Evolutionary conservation across 2,113 vertebrate species (phyloP), one percentile per base, ranked within the genome.

Genomic region (Typhlomys cinereus): DNA sequence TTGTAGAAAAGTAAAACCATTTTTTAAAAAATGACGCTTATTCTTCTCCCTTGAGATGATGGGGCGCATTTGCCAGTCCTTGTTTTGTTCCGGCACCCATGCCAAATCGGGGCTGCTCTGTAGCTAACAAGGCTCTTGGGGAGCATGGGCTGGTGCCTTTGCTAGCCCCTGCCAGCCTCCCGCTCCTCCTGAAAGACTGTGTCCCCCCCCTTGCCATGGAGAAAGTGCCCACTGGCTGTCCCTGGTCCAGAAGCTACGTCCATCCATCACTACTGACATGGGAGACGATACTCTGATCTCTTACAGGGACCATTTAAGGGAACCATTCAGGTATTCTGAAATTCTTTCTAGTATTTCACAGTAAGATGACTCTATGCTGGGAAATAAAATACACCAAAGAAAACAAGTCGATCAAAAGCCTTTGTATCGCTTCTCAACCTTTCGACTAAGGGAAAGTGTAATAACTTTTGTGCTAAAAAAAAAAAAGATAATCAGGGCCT

Each of bases 101-200:
- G 46, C 78, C 31, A 61, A 6, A 31, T 7, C 0, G 2, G 46
- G 61, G 12, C 67, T 0, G 0, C 39, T 34, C 39, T 31, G 1
- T 39, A 46, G 54, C 70, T 57, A 69, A 62, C 86, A 54, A 92
- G 90, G 34, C 74, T 66, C 74, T 66, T 59, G 20, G 8, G 91
- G 83, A n/a, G 27, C 4, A 64, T 5, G 0, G 0, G 0, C 36
- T 2, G 15, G 36, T 11, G 46, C 44, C 73, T 57, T 7, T 3
- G 2, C 39, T 69, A 6, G 71, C 48, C 61, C 52, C 57, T 11
- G 50, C n/a, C 9, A 21, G 21, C n/a, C 21, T 25, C 39, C 2
- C 10, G 0, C 9, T n/a, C 87, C 1, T 21, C 83, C 31, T 20
- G n/a, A 0, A 6, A 7, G 54, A 18, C 39, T 2, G 0, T 1